Evolutionary conservation across 2,888 invertebrate species (phyloP), one percentile per base, ranked within the genome.

Genomic region (Dusona sp.): DNA sequence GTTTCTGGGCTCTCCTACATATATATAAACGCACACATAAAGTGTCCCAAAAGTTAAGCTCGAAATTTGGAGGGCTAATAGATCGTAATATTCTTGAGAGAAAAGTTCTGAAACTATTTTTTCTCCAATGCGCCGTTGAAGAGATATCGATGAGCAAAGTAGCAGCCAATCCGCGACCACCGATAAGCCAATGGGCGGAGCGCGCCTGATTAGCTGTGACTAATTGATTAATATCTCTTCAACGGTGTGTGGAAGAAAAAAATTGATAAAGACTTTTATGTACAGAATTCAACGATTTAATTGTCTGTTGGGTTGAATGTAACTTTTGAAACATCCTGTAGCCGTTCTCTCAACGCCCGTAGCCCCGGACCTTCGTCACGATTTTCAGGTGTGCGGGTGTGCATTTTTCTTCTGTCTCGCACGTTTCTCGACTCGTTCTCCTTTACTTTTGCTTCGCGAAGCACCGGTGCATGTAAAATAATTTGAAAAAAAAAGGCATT

Each of bases 1-100:
- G 88, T 89, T 89, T 91, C 90, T 88, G 88, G 84, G 88, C 84
- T 83, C 85, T 77, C 78, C 51, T 77, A 51, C 9, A 57, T 16
- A 42, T 9, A 54, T 45, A 16, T 1, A 51, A 6, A 29, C 38
- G 16, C 57, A 3, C 51, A 7, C 61, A 61, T 29, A 29, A 61
- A 61, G 61, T 61, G 61, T 61, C 29, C 61, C 16, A 16, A 61
- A 61, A 61, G 61, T 61, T 61, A 29, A 61, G 29, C 61, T 29
- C 6, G 6, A 61, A 61, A 61, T 16, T 61, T 61, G 16, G 29
- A 13, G 61, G 13, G 29, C 13, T 6, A 16, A 29, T 29, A 61
- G 13, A 29, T 61, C 61, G 11, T 16, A 13, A 29, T 16, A 29
- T 29, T 61, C 16, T 29, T 13, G 29, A 16, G 6, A 29, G 7